Evolutionary conservation across 2,888 invertebrate species (phyloP).

Genomic region (Chloroclystis v-ata): DNA sequence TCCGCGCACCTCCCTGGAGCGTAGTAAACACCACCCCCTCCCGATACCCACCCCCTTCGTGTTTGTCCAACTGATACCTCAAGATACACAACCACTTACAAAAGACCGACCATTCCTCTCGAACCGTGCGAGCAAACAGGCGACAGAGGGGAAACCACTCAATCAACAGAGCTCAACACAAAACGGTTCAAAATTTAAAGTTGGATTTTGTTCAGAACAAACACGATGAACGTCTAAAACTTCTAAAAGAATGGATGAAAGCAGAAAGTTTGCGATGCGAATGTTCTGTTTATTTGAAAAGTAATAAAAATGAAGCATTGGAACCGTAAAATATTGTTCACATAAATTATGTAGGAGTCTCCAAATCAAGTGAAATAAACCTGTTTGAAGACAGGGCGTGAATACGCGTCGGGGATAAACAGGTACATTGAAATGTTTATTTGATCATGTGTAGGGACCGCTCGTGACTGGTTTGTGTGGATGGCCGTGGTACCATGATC

Average conservation of each 20-base stretch:
- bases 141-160: slow-evolving; percentile 31
- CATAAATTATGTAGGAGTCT: slow-evolving; percentile 15
- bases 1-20: slow-evolving; percentile 68
- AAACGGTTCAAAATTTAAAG: slow-evolving; percentile 49
- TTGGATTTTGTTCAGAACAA: slow-evolving; percentile 52
- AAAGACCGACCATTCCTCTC: slow-evolving; percentile 40
- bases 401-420: slow-evolving; percentile 10
- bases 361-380: slow-evolving; percentile 20
- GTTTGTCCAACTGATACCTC: slow-evolving; percentile 69
- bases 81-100: slow-evolving; percentile 54
- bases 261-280: slow-evolving; percentile 40
- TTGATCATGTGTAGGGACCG: slow-evolving; percentile 7
- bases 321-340: slow-evolving; percentile 21
- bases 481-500: background rate
- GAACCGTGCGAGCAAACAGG: slow-evolving; percentile 25
- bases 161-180: slow-evolving; percentile 41
- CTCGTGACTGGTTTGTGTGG: slow-evolving; percentile 4
- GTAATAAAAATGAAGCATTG: slow-evolving; percentile 16
- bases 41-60: slow-evolving; percentile 43
- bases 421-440: slow-evolving; percentile 10
- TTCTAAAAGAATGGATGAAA: slow-evolving; percentile 50
- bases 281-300: slow-evolving; percentile 39
- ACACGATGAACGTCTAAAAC: slow-evolving; percentile 65
- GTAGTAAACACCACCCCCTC: slow-evolving; percentile 65
- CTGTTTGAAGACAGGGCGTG: slow-evolving; percentile 9